Evolutionary conservation across 2,888 invertebrate species (phyloP).

Genomic region (Protodeltote pygarga): DNA sequence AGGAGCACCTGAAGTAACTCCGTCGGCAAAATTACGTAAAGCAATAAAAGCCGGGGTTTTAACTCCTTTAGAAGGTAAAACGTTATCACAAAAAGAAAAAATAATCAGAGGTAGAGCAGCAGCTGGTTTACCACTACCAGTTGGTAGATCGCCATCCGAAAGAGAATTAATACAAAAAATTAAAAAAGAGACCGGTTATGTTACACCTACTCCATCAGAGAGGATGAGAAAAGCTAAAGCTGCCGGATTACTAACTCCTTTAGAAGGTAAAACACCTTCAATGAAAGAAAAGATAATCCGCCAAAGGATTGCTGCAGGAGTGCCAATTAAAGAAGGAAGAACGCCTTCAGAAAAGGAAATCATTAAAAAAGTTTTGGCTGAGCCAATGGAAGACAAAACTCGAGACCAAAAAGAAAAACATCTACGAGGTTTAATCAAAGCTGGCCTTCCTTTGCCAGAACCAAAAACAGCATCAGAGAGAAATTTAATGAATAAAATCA

Average conservation of each 20-base stretch:
- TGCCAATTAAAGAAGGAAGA: constrained; percentile 42
- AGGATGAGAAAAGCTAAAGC: constrained; percentile 43
- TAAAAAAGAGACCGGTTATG: constrained; percentile 43
- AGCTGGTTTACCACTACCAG: constrained; percentile 44
- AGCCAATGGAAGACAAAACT: constrained; percentile 51
- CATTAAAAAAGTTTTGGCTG: constrained; percentile 16
- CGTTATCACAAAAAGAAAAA: constrained; percentile 53
- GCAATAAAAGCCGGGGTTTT: constrained; percentile 34
- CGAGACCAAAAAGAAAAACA: constrained; percentile 50
- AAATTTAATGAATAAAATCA: constrained; percentile 47
- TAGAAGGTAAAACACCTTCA: constrained; percentile 45
- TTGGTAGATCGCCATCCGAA: constrained; percentile 49
- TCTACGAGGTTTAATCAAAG: constrained; percentile 43
- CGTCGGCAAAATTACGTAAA: constrained; percentile 20
- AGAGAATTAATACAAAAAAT: constrained; percentile 32
- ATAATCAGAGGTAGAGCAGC: constrained; percentile 50
- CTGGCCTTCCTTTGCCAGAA: constrained; percentile 55
- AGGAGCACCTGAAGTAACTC: constrained; percentile 35
- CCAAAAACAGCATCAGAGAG: constrained; percentile 56
- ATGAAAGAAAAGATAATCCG: constrained; percentile 51
- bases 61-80: constrained; percentile 55
- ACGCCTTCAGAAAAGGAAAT: constrained; percentile 50
- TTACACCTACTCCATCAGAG: constrained; percentile 45
- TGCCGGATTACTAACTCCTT: constrained; percentile 46
- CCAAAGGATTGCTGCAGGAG: constrained; percentile 23